Base-by-base conservation (phyloP, 2,888 invertebrate species). In the Tachina lurida region DNA sequence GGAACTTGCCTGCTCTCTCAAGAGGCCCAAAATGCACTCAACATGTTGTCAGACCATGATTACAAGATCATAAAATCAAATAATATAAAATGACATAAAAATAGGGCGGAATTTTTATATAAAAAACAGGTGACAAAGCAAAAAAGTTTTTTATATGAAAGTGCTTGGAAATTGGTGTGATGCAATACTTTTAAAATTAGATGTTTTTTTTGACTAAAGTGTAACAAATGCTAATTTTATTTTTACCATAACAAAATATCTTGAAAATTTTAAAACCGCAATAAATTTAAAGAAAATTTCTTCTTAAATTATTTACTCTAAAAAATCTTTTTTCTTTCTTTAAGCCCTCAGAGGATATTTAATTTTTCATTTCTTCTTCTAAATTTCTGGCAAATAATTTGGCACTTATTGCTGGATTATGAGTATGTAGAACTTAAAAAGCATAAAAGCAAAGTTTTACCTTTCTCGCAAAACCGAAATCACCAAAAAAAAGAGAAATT, bases 101-200 rank as follows among this genome's bases (percentile, higher is more conserved):
- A 13, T 10, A 17, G 56, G 39, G 54, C 41, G 39, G 15, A 17
- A n/a, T 31, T n/a, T 22, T 60, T 39, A 12, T 45, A 15, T 22
- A 15, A n/a, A 79, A 78, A 86, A 76, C 86, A 86, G 86, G 86
- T 86, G 86, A 86, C 79, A 76, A 73, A 68, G 83, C 86, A 76
- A 79, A 86, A 85, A 81, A n/a, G n/a, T 41, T 49, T 74, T 74
- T 74, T 74, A n/a, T 68, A 74, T 60, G n/a, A 45, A 8, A 43
- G 10, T 73, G 45, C 73, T 62, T 17, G 54, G 60, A 62, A 68
- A 60, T 54, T 52, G 52, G 22, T 78, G 39, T 78, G 67, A 47
- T 15, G 1, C 7, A 54, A 49, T 39, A 43, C n/a, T 12, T 52
- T 39, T 0, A 4, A 17, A 8, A 17, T 12, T 43, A 31, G 7